Evolutionary conservation across 2,113 vertebrate genomes (phyloP), one percentile per base, ranked within the genome.

Genomic region (Myrmecophaga tridactyla): DNA sequence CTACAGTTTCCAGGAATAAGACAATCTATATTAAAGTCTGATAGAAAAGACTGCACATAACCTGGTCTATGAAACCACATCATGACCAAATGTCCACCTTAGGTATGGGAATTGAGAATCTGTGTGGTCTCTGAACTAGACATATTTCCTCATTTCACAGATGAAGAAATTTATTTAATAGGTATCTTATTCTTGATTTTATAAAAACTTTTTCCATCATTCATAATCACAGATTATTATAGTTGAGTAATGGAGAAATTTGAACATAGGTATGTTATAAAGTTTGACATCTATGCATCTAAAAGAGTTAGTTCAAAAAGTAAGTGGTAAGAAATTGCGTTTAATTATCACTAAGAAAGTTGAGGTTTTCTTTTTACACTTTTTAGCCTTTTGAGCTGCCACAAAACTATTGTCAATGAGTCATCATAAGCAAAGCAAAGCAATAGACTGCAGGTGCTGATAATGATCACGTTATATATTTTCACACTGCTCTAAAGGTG

Each of bases 401-500:
- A 81, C 43, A 62, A 65, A 51, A 86, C 31, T 65, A 4, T 43
- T 73, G 88, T 76, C 88, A 94, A 4, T 87, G 91, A 96, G 81
- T 92, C 88, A 82, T 92, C 65, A 95, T 60, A 70, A 76, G 80
- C 46, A 69, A 92, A 88, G 31, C 39, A 58, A 86, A 46, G n/a
- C 48, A 51, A 67, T 21, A 88, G 90, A 41, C 87, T 82, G 67
- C 87, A 97, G 93, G 82, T 96, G 95, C 84, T 95, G 88, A 78
- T 95, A 96, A 97, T 88, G 76, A 96, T 90, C 77, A 82, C 75
- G 93, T 58, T 93, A 88, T 20, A 63, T 17, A 67, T 81, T 89
- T 87, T 96, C 95, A 93, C 89, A 95, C 81, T 89, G 63, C 56
- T 95, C 65, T 85, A 87, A 89, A 92, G 58, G 51, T 92, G 14